A percentile compares a stretch with the other conserved stretches of the same genome.
These are phyloP conservation scores for Diarsia mendica DNA, from an alignment of 2,888 invertebrate genomes.

Conservation along the genomic window DNA sequence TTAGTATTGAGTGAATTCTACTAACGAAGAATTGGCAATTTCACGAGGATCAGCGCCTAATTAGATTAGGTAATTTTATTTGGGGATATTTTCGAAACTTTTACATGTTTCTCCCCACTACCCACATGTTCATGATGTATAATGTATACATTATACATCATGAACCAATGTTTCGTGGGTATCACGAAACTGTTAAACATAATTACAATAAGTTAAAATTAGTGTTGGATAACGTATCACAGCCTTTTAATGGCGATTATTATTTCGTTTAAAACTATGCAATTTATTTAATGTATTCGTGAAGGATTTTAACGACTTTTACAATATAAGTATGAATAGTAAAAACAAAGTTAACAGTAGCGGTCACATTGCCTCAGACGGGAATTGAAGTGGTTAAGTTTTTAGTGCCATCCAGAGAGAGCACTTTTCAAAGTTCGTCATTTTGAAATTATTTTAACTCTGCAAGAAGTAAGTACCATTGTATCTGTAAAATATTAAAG, in stretches of 20 bases:
- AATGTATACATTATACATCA: too few species aligned
- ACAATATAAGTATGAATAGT: neutral
- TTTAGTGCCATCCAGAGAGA: conserved; percentile 20
- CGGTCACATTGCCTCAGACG: conserved; percentile 1
- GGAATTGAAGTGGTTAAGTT: conserved; percentile 36
- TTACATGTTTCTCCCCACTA: too few species aligned
- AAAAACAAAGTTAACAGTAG: conserved; percentile 31
- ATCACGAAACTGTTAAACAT: neutral
- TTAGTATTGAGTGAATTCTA: neutral
- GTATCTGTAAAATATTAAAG: neutral
- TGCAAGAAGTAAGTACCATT: neutral
- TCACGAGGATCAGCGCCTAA: neutral
- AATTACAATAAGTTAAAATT: neutral
- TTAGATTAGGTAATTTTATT: neutral
- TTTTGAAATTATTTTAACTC: conserved; percentile 21
- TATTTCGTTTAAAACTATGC: neutral
- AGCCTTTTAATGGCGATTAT: neutral
- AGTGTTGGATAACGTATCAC: neutral
- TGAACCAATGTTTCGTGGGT: neutral
- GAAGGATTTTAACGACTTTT: neutral
- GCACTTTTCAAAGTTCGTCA: conserved; percentile 23
- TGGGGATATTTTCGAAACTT: neutral
- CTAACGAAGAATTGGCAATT: neutral
- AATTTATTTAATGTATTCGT: neutral
- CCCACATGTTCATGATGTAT: too few species aligned